Percentiles rank a stretch among this genome's conserved stretches.
These are phyloP conservation scores for Aplysia californica DNA, from an alignment of 1,140 invertebrate species.

Conservation along the genomic window DNA sequence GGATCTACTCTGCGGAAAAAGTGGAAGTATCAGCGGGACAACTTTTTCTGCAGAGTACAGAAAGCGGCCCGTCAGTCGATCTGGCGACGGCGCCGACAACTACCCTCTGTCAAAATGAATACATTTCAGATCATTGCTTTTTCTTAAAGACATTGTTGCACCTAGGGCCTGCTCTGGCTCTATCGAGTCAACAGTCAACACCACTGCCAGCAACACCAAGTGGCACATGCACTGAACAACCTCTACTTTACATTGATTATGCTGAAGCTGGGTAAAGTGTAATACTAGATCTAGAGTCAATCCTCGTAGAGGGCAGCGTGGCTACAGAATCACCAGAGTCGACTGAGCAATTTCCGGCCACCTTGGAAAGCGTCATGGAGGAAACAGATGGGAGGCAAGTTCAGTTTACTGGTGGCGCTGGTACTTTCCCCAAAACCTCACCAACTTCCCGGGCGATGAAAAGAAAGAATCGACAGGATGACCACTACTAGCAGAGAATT, in stretches of 20 bases:
- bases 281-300: not conserved
- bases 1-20: not conserved
- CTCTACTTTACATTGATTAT: too few species aligned
- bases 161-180: not conserved
- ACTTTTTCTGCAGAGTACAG: not conserved
- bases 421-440: not conserved
- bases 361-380: not conserved
- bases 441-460: constrained; percentile 1
- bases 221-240: too few species aligned
- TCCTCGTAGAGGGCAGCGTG: not conserved
- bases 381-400: not conserved
- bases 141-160: constrained; percentile 9
- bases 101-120: not conserved
- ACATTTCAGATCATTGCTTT: constrained; percentile 1
- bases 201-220: not conserved
- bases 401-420: not conserved
- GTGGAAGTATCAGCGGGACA: not conserved
- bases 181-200: not conserved
- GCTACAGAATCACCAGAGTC: not conserved
- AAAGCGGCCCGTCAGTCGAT: not conserved
- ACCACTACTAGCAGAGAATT: not conserved
- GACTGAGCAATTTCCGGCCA: not conserved
- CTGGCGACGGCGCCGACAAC: not conserved
- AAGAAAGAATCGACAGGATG: not conserved
- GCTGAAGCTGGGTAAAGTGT: too few species aligned